Percentiles rank a stretch among this genome's conserved stretches.
Conservation (phyloP, 2,888 invertebrate species). For the Trichacis sp. region DNA sequence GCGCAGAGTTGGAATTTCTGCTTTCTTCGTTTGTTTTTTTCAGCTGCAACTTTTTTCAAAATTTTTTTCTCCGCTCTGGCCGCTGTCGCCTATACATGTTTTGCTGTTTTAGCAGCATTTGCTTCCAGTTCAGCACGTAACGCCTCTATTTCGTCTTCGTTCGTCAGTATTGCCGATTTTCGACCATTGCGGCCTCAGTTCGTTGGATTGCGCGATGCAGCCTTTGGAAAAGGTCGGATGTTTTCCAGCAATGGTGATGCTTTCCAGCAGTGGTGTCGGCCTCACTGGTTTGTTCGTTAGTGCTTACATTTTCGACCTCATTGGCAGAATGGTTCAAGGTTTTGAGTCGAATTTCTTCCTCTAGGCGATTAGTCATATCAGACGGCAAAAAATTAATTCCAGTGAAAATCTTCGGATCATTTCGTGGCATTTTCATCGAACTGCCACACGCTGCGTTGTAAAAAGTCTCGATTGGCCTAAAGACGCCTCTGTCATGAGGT, state of each 20-base stretch:
- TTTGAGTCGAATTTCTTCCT: too few species aligned
- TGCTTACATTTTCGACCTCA: too few species aligned
- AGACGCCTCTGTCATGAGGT: constrained; percentile 54
- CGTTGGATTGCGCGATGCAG: constrained; percentile 10
- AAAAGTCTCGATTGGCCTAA: constrained; percentile 55
- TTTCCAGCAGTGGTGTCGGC: too few species aligned
- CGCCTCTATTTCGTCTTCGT: constrained; percentile 12
- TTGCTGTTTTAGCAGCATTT: constrained; percentile 9
- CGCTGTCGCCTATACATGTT: constrained; percentile 10
- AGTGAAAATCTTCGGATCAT: too few species aligned
- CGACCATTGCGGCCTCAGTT: constrained; percentile 14
- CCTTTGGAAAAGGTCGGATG: constrained; percentile 18
- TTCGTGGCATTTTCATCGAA: too few species aligned
- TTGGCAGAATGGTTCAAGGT: too few species aligned
- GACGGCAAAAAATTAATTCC: too few species aligned
- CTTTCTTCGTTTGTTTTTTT: too few species aligned
- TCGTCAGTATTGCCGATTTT: constrained; percentile 14
- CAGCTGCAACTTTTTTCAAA: constrained; percentile 5
- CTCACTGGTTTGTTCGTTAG: too few species aligned
- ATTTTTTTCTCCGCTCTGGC: constrained; percentile 8
- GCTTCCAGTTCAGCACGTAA: constrained; percentile 12
- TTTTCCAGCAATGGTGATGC: too few species aligned
- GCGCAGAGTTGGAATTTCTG: too few species aligned
- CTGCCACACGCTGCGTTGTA: constrained; percentile 8
- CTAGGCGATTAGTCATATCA: too few species aligned